A percentile compares a stretch with the other conserved stretches of the same genome.
phyloP scores from a whole-genome alignment of 2,797 vertebrate species.

The Carduelis carduelis region DNA sequence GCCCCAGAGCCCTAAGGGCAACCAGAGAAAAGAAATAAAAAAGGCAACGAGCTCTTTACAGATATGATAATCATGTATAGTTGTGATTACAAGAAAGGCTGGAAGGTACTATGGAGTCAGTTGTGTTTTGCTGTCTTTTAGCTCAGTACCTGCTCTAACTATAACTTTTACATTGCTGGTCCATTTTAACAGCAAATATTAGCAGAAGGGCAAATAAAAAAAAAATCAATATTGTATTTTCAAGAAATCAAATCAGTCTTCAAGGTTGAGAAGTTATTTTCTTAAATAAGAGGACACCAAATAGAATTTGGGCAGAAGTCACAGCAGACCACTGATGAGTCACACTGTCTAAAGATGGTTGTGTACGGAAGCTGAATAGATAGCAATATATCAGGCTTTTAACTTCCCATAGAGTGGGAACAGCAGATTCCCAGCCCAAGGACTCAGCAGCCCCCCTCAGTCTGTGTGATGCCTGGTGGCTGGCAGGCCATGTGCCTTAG shows the following conservation, averaged over 20 bases:
- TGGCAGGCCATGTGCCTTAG: not conserved
- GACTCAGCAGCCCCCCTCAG: not conserved
- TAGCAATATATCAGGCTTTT: not conserved
- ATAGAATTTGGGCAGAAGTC: not conserved
- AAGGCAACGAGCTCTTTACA: not conserved
- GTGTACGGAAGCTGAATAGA: not conserved
- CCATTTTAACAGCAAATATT: not conserved
- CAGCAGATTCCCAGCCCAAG: fast-evolving
- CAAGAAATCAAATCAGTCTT: not conserved
- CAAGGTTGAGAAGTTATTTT: not conserved
- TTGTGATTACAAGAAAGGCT: not conserved
- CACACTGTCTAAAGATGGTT: not conserved
- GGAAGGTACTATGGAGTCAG: not conserved
- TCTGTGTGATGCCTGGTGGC: not conserved
- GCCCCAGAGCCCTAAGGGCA: not conserved
- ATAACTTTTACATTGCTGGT: not conserved
- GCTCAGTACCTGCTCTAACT: not conserved
- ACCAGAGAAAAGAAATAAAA: not conserved
- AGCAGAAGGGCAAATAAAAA: not conserved
- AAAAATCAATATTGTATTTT: not conserved
- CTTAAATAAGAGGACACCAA: not conserved
- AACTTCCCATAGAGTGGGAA: not conserved
- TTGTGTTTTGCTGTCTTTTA: not conserved
- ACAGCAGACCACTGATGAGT: not conserved
- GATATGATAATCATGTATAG: not conserved